These are phyloP conservation scores for Pyxicephalus adspersus DNA, from an alignment of 2,113 vertebrate genomes.

Conservation along the genomic window DNA sequence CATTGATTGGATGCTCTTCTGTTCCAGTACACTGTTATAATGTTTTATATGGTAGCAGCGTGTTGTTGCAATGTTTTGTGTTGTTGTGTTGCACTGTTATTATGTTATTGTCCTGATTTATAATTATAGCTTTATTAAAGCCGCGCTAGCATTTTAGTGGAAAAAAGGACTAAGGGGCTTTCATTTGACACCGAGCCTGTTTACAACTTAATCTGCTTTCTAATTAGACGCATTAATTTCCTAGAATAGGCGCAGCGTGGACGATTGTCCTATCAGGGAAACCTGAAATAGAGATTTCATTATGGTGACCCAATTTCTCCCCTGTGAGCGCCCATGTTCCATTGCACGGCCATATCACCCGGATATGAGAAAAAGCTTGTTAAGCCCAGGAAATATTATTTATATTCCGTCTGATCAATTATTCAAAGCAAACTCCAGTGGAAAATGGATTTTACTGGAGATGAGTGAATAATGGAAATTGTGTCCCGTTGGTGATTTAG, in stretches of 20 bases:
- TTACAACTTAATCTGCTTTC: neutral
- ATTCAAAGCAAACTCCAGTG: too few relatives aligned
- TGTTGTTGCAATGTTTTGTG: neutral
- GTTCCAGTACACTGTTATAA: neutral
- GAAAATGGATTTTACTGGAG: too few relatives aligned
- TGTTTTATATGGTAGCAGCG: neutral
- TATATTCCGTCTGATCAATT: too few relatives aligned
- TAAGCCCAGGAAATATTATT: too few relatives aligned
- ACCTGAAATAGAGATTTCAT: too few relatives aligned
- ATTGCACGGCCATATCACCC: too few relatives aligned
- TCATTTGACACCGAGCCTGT: neutral
- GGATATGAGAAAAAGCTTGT: too few relatives aligned
- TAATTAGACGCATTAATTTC: conserved; percentile 17
- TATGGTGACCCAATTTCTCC: too few relatives aligned
- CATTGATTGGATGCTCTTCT: neutral
- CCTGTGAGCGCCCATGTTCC: too few relatives aligned
- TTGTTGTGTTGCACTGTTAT: neutral
- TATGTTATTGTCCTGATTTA: neutral
- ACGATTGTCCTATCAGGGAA: too few relatives aligned
- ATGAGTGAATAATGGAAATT: too few relatives aligned
- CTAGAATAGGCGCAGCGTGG: neutral
- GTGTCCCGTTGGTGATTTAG: too few relatives aligned
- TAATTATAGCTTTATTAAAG: conserved; percentile 26
- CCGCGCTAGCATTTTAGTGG: conserved; percentile 9
- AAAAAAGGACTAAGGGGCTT: neutral